Conservation (phyloP, 2,113 vertebrate genomes). For the Lophochroa leadbeateri region DNA sequence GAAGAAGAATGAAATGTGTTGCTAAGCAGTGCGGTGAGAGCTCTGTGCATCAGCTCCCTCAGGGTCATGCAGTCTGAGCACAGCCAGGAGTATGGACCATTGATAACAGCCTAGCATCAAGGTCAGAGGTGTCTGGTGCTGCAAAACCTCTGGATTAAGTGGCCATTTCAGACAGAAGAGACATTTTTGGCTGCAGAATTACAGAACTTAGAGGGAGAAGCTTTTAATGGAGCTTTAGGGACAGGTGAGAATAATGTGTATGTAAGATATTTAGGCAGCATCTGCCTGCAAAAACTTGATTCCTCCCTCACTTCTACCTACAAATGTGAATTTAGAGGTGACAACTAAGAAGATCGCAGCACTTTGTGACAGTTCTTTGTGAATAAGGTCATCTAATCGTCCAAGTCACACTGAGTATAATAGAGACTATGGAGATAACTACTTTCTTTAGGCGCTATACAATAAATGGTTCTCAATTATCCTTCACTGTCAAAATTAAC, state of each 20-base stretch:
- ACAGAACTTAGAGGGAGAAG: background rate
- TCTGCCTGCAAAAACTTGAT: background rate
- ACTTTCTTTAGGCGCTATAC: background rate
- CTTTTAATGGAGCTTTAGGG: background rate
- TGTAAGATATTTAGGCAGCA: background rate
- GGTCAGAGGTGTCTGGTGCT: background rate
- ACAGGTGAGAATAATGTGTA: background rate
- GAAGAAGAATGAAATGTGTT: background rate
- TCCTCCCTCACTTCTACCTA: background rate
- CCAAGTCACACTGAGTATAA: background rate
- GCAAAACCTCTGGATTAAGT: background rate
- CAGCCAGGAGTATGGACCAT: background rate
- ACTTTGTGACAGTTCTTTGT: background rate
- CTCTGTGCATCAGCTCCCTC: fast-evolving
- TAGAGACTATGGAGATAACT: background rate
- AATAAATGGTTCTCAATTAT: background rate
- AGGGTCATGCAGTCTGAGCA: fast-evolving
- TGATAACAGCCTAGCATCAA: fast-evolving
- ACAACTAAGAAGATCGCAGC: background rate
- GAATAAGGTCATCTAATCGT: background rate
- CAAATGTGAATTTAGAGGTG: background rate
- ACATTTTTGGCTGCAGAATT: background rate
- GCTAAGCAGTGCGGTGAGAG: background rate
- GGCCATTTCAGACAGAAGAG: background rate
- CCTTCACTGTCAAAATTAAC: background rate